Base-by-base conservation (phyloP, 2,113 vertebrate genomes). In the Mystacornis crossleyi region DNA sequence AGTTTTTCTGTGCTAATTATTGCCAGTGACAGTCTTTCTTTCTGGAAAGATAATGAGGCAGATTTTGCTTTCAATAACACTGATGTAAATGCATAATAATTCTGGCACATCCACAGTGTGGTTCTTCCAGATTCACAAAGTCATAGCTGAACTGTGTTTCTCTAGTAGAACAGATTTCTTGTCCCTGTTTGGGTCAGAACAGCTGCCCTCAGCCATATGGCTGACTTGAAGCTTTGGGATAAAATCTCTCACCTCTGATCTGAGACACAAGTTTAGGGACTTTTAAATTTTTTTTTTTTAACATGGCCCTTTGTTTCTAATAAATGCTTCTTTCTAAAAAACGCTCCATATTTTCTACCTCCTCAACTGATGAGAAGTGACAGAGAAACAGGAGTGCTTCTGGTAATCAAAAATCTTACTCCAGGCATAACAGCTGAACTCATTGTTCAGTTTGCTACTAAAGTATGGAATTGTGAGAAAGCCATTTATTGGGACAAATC, bases 1-100 rank as follows among this genome's bases (percentile, higher is more conserved):
- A 57, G 14, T 66, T 58, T 26, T 60, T 78, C 64, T 74, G 24
- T 7, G 5, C 21, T 81, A 57, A 83, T 89, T 79, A 85, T 54
- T 60, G 60, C 13, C 40, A 79, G 17, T n/a, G n/a, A 74, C 10
- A 77, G 31, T 29, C 25, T 25, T 61, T 45, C n/a, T 73, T 81
- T 83, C 55, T 71, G 58, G 55, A 92, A 83, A 93, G 29, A 74
- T 43, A 66, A 73, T 24, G 17, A 70, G 21, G 43, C 29, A 89
- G 33, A 62, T 91, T 95, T 83, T 81, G n/a, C 55, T 92, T 70
- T 96, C 36, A 89, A 2, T 62, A 70, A 71, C 25, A 36, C 33
- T 67, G 18, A 15, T 31, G 24, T 66, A 86, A 95, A 78, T 18
- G 13, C 11, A n/a, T 36, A 81, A 31, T 42, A 83, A 78, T 81